Conservation (phyloP, 2,113 vertebrate genomes). For the Syngnathus floridae region DNA sequence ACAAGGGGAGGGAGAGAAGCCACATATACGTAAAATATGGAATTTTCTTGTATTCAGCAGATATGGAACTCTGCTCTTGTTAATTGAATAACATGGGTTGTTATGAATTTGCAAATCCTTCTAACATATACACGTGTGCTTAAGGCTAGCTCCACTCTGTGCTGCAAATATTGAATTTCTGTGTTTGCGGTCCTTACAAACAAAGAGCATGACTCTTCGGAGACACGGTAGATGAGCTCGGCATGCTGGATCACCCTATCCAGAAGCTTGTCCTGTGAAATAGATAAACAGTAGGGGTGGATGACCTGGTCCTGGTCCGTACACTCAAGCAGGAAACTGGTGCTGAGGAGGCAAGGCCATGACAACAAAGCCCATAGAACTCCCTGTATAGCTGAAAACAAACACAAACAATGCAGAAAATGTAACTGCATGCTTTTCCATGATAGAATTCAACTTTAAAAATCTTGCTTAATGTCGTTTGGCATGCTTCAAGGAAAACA, state of each 20-base stretch:
- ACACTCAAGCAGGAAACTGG: conserved; percentile 59
- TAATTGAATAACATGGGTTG: background rate
- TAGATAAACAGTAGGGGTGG: conserved; percentile 51
- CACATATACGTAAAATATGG: background rate
- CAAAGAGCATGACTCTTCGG: conserved; percentile 66
- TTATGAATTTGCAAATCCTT: background rate
- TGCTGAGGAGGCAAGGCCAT: conserved; percentile 35
- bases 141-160: background rate
- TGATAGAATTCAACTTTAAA: background rate
- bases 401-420: background rate
- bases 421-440: background rate
- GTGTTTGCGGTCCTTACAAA: conserved; percentile 61
- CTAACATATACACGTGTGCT: background rate
- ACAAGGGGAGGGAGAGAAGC: background rate
- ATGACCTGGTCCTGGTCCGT: conserved; percentile 46
- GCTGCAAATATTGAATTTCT: background rate
- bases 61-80: conserved; percentile 28
- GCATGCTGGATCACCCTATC: conserved; percentile 72
- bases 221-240: conserved; percentile 70
- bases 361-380: conserved; percentile 39
- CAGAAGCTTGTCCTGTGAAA: conserved; percentile 72
- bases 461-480: background rate
- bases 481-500: background rate
- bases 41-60: background rate
- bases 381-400: conserved; percentile 33